phyloP scores from a whole-genome alignment of 2,113 vertebrate genomes.

The Heliornis fulica region DNA sequence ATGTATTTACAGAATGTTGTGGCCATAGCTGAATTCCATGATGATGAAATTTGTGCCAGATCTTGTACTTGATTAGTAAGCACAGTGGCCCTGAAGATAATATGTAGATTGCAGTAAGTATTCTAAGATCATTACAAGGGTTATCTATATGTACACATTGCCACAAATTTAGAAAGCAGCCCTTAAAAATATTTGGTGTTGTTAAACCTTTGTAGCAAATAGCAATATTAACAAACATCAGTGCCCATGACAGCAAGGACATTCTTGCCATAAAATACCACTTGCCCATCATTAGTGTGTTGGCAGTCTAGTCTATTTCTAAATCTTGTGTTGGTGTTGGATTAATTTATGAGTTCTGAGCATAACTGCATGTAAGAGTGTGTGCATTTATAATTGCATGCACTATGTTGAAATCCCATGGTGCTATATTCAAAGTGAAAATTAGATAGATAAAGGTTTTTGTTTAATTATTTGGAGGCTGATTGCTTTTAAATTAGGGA shows the following conservation, averaged over 20 bases:
- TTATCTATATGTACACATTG: neutral
- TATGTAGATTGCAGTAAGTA: neutral
- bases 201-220: constrained; percentile 12
- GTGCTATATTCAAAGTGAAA: constrained; percentile 2
- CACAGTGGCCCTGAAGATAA: neutral
- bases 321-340: neutral
- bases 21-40: constrained; percentile 6
- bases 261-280: neutral
- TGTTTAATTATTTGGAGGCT: constrained; percentile 37
- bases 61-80: constrained; percentile 16
- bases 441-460: constrained; percentile 5
- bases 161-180: neutral
- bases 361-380: neutral
- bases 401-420: constrained; percentile 12
- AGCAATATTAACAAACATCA: neutral
- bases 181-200: constrained; percentile 17
- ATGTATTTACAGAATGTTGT: neutral
- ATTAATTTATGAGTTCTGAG: constrained; percentile 2
- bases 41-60: neutral
- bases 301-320: neutral
- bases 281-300: neutral
- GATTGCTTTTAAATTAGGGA: constrained; percentile 26
- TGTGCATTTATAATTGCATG: neutral
- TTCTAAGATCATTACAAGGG: neutral
- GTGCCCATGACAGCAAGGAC: neutral